These are phyloP conservation scores for Agrochola macilenta DNA, from an alignment of 2,888 invertebrate species.

Conservation along the genomic window DNA sequence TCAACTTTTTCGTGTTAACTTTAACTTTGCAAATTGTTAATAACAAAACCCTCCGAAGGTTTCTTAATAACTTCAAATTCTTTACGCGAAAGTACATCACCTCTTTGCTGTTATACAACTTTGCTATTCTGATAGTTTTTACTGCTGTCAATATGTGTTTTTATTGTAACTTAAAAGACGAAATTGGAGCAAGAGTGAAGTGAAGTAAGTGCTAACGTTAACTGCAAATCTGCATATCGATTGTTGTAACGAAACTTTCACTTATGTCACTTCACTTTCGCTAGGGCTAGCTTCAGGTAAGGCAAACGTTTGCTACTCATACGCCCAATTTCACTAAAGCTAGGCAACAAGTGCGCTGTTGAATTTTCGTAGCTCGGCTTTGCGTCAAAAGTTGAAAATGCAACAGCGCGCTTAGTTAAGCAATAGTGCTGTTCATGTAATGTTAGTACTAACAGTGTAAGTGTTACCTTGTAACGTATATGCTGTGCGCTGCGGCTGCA, in stretches of 20 bases:
- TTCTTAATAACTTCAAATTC: not conserved
- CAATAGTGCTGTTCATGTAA: not conserved
- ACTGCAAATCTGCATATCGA: not conserved
- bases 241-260: not conserved
- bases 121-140: not conserved
- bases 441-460: not conserved
- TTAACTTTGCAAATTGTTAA: not conserved
- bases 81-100: not conserved
- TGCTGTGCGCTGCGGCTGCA: constrained; percentile 93
- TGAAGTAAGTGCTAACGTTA: not conserved
- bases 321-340: not conserved
- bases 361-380: too few relatives aligned
- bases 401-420: not conserved
- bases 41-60: not conserved
- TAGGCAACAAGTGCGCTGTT: not conserved
- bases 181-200: not conserved
- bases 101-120: not conserved
- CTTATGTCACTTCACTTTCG: not conserved
- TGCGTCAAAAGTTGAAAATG: not conserved
- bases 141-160: too few relatives aligned
- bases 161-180: too few relatives aligned
- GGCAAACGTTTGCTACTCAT: not conserved
- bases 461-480: constrained; percentile 93
- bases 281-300: too few relatives aligned
- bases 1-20: not conserved